Conservation (phyloP, 2,113 vertebrate species). For the Lanius collurio region DNA sequence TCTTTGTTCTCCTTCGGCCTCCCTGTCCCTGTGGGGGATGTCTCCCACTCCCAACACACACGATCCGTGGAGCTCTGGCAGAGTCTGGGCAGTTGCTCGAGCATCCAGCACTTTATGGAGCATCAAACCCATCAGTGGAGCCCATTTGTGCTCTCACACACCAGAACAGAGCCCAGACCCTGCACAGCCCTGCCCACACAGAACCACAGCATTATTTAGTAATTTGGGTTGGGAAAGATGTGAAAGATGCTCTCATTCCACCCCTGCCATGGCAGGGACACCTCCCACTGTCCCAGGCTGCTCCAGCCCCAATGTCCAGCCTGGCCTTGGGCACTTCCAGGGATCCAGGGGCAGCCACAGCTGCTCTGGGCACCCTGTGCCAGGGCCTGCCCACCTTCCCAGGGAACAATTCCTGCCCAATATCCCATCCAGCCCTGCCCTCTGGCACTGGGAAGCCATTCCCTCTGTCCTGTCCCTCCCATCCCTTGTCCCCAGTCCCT, state of each 20-base stretch:
- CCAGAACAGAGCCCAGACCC: background rate
- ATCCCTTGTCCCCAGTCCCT: background rate
- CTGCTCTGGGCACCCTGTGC: background rate
- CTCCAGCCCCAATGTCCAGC: accelerated
- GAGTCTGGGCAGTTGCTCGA: background rate
- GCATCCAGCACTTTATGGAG: background rate
- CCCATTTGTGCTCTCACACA: background rate
- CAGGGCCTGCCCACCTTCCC: accelerated
- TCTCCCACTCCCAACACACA: background rate
- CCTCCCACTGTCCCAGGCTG: accelerated
- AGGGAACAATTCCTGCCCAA: background rate
- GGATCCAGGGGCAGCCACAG: background rate
- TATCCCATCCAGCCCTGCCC: accelerated
- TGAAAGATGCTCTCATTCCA: background rate
- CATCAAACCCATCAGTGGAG: background rate
- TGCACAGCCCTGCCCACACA: background rate
- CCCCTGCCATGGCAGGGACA: background rate
- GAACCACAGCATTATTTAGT: background rate
- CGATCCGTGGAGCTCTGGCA: background rate
- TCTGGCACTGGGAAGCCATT: background rate
- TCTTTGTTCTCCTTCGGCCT: no score
- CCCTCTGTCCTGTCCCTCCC: background rate
- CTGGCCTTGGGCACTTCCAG: background rate
- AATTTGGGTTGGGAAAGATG: background rate
- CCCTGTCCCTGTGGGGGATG: no score